Percentiles rank a stretch among this genome's conserved stretches.
Conservation (phyloP, 2,113 vertebrate species). For the Mustelus asterias region DNA sequence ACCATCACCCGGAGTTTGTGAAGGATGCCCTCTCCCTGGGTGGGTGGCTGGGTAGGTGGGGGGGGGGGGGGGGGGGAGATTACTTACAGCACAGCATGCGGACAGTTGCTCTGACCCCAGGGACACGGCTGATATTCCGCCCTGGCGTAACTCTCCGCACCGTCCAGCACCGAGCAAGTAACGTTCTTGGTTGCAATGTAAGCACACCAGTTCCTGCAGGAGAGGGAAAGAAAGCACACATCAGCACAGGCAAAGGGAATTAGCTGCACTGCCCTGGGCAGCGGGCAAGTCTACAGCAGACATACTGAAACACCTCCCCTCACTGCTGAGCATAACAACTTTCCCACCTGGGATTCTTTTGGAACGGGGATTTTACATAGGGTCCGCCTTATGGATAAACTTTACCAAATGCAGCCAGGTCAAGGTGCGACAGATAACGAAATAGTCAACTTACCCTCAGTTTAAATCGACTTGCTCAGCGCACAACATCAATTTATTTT, state of each 20-base stretch:
- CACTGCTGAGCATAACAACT: neutral
- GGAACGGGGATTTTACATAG: neutral
- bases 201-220: conserved; percentile 87
- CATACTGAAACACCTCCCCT: neutral
- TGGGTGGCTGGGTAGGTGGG: too few species aligned
- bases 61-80: neutral
- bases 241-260: neutral
- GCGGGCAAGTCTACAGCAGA: neutral
- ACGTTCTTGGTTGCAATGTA: conserved; percentile 86
- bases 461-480: neutral
- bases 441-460: neutral
- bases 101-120: conserved; percentile 72
- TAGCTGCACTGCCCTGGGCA: neutral
- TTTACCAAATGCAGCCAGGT: neutral
- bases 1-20: too few species aligned
- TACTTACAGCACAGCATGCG: conserved; percentile 60
- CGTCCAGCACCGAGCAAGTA: conserved; percentile 78
- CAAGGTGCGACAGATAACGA: neutral
- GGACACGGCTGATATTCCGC: conserved; percentile 69
- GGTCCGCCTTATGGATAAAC: neutral
- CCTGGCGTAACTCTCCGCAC: conserved; percentile 73
- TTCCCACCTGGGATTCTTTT: neutral
- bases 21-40: neutral
- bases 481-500: neutral
- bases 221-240: neutral